phyloP scores from a whole-genome alignment of 2,113 vertebrate genomes.

The Oncorhynchus clarkii region DNA sequence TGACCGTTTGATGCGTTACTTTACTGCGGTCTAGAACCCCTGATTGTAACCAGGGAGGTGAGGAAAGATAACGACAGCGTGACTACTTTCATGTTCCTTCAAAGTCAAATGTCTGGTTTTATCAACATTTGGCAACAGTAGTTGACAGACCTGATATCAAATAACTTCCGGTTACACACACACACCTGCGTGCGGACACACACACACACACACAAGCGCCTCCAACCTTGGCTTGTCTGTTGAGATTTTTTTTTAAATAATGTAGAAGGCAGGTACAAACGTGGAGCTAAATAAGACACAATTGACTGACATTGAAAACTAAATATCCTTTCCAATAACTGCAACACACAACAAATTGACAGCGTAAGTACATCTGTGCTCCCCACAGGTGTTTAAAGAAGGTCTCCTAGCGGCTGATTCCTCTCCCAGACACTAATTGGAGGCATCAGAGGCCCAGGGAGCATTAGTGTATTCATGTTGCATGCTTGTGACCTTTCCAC shows the following conservation, averaged over 20 bases:
- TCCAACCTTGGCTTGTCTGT: background rate
- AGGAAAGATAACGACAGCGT: slow-evolving; percentile 5
- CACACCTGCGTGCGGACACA: background rate
- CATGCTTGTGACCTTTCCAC: slow-evolving; percentile 36
- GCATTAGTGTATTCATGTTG: slow-evolving; percentile 13
- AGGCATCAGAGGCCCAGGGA: background rate
- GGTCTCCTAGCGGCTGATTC: background rate
- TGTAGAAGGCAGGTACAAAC: background rate
- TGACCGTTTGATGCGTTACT: background rate
- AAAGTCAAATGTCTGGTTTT: background rate
- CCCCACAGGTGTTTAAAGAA: background rate
- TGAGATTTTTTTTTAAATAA: background rate
- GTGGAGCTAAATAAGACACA: background rate
- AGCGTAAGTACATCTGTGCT: background rate
- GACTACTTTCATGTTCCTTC: slow-evolving; percentile 13
- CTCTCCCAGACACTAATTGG: background rate
- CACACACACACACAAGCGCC: background rate
- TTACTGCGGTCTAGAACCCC: no score
- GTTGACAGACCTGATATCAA: background rate
- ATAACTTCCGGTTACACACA: slow-evolving; percentile 2
- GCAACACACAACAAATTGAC: background rate
- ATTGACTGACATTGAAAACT: background rate
- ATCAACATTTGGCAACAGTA: slow-evolving; percentile 3
- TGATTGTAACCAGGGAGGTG: background rate
- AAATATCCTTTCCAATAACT: background rate